phyloP scores from a whole-genome alignment of 2,888 invertebrate species.

The Cerastis leucographa region DNA sequence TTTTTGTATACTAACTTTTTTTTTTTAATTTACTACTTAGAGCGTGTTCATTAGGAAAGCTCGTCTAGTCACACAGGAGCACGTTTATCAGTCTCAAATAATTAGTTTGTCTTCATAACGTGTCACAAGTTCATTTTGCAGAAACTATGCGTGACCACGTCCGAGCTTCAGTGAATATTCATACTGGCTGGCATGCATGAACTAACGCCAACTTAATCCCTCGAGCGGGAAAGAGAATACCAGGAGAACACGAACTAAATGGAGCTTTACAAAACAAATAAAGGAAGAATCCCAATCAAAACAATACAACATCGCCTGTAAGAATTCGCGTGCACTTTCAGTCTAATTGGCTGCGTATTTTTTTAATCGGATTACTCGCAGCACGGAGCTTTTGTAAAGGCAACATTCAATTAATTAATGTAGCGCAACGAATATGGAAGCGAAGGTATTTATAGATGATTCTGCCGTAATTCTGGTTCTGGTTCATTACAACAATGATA shows the following conservation, averaged over 20 bases:
- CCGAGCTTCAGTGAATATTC: slow-evolving; percentile 71
- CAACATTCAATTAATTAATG: slow-evolving; percentile 57
- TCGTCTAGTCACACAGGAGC: not conserved
- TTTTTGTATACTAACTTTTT: no score
- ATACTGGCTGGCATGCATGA: slow-evolving; percentile 59
- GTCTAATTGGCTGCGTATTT: slow-evolving; percentile 53
- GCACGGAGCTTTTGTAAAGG: slow-evolving; percentile 27
- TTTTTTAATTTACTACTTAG: not conserved
- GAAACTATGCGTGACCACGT: slow-evolving; percentile 73
- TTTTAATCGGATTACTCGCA: slow-evolving; percentile 55
- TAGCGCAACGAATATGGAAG: slow-evolving; percentile 49
- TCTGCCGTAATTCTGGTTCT: slow-evolving; percentile 29
- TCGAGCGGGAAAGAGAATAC: slow-evolving; percentile 38
- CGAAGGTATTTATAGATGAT: slow-evolving; percentile 59
- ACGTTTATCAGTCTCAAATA: slow-evolving; percentile 37
- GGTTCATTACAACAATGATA: slow-evolving; percentile 41
- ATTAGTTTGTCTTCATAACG: slow-evolving; percentile 54
- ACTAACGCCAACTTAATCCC: slow-evolving; percentile 65
- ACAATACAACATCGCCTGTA: slow-evolving; percentile 28
- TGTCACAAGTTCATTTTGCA: slow-evolving; percentile 58
- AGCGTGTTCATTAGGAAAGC: not conserved
- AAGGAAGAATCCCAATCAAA: slow-evolving; percentile 38
- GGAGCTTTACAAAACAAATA: slow-evolving; percentile 44
- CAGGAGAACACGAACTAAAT: slow-evolving; percentile 46
- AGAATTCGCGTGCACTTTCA: slow-evolving; percentile 16